A percentile compares a stretch with the other conserved stretches of the same genome.
Conservation (phyloP, 2,888 invertebrate genomes). For the Tipula helvola region DNA sequence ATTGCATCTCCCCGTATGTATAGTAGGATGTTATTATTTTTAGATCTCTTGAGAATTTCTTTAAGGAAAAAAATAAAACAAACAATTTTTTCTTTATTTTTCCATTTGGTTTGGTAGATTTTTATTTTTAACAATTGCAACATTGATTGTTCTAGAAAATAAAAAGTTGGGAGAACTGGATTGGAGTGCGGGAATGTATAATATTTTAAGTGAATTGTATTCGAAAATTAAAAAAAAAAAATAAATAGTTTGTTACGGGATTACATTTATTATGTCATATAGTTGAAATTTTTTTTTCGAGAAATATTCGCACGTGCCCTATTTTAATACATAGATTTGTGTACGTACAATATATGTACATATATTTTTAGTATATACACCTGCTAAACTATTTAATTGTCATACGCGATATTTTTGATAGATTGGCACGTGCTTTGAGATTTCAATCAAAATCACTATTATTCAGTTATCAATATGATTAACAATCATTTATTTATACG, state of each 20-base stretch:
- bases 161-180: background rate
- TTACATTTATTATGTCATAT: background rate
- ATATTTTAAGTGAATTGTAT: background rate
- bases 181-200: background rate
- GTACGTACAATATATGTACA: background rate
- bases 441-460: background rate
- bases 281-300: background rate
- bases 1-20: background rate
- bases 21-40: background rate
- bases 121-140: background rate
- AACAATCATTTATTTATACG: slow-evolving; percentile 5
- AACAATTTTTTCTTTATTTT: background rate
- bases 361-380: background rate
- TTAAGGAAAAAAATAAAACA: background rate
- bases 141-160: background rate
- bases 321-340: too few relatives aligned
- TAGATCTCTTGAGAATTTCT: background rate
- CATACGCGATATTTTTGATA: background rate
- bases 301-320: background rate
- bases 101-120: background rate
- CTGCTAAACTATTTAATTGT: background rate
- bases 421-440: background rate
- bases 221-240: background rate
- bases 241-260: background rate
- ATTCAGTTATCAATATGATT: slow-evolving; percentile 5